These are phyloP conservation scores for Eledona agricola DNA, from an alignment of 2,888 invertebrate species.

Conservation along the genomic window DNA sequence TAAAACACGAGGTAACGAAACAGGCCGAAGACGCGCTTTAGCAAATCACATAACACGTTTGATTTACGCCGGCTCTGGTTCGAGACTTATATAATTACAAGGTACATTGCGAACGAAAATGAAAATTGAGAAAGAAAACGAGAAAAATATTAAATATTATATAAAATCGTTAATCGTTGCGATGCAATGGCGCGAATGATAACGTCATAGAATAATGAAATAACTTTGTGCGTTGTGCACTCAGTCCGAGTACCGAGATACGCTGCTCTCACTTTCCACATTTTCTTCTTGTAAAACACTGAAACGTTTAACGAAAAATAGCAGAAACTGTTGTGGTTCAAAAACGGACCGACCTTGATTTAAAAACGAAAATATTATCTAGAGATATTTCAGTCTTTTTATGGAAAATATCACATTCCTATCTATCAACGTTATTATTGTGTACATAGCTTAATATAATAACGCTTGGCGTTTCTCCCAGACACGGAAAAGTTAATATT, in stretches of 20 bases:
- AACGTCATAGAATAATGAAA: slow-evolving; percentile 60
- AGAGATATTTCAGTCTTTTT: slow-evolving; percentile 63
- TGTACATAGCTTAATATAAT: slow-evolving; percentile 32
- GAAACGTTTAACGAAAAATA: slow-evolving; percentile 29
- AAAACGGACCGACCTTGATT: slow-evolving; percentile 41
- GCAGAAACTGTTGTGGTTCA: slow-evolving; percentile 38
- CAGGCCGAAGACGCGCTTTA: slow-evolving; percentile 31
- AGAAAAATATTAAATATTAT: slow-evolving; percentile 49
- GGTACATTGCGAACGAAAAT: slow-evolving; percentile 45
- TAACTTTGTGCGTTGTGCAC: slow-evolving; percentile 59
- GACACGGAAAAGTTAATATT: slow-evolving; percentile 60
- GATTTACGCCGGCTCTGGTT: slow-evolving; percentile 46
- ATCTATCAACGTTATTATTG: slow-evolving; percentile 50
- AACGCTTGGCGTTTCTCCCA: slow-evolving; percentile 58
- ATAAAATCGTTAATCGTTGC: slow-evolving; percentile 57
- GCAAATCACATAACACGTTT: slow-evolving; percentile 43
- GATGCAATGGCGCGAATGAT: slow-evolving; percentile 61
- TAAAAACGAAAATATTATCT: slow-evolving; percentile 60
- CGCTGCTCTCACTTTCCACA: slow-evolving; percentile 53
- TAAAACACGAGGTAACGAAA: slow-evolving; percentile 52
- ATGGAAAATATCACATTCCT: slow-evolving; percentile 65
- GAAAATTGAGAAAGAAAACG: slow-evolving; percentile 40
- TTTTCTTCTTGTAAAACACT: slow-evolving; percentile 10
- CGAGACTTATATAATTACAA: slow-evolving; percentile 45
- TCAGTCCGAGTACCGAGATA: slow-evolving; percentile 59